Conservation (phyloP, 2,797 vertebrate species). For the Malacoraja senta region DNA sequence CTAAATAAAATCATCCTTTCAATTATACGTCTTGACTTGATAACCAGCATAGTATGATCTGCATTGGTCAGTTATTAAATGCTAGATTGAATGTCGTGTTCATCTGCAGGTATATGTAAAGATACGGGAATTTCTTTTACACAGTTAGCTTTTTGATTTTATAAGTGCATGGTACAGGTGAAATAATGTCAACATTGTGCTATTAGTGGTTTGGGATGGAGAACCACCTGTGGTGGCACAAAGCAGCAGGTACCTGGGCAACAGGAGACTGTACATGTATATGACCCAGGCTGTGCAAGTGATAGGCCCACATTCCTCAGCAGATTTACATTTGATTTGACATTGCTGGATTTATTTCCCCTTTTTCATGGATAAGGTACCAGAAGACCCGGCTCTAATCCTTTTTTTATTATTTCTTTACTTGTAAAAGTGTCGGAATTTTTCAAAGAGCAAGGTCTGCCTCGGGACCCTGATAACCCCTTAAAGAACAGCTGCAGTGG, state of each 20-base stretch:
- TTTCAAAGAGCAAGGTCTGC: constrained; percentile 23
- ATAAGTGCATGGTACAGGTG: background rate
- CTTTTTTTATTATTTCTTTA: constrained; percentile 36
- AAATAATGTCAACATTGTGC: background rate
- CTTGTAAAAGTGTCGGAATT: constrained; percentile 22
- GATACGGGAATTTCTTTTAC: background rate
- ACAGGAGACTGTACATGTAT: background rate
- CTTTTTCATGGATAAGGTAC: constrained; percentile 18
- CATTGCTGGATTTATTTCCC: constrained; percentile 14
- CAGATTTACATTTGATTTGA: constrained; percentile 24
- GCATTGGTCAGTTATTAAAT: background rate
- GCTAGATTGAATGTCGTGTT: background rate
- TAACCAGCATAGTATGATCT: background rate
- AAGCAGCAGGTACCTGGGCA: constrained; percentile 10
- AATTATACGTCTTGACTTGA: background rate
- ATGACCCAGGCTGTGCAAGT: background rate
- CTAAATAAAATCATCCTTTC: background rate
- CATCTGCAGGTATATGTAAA: background rate
- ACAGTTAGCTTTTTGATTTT: background rate
- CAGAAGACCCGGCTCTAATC: constrained; percentile 15
- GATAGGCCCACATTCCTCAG: constrained; percentile 4
- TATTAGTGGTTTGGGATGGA: background rate
- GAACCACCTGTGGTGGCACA: background rate
- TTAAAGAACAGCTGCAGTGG: background rate
- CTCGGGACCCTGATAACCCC: constrained; percentile 15